These are phyloP conservation scores for Therioaphis trifolii DNA, from an alignment of 2,888 invertebrate genomes.

Conservation along the genomic window DNA sequence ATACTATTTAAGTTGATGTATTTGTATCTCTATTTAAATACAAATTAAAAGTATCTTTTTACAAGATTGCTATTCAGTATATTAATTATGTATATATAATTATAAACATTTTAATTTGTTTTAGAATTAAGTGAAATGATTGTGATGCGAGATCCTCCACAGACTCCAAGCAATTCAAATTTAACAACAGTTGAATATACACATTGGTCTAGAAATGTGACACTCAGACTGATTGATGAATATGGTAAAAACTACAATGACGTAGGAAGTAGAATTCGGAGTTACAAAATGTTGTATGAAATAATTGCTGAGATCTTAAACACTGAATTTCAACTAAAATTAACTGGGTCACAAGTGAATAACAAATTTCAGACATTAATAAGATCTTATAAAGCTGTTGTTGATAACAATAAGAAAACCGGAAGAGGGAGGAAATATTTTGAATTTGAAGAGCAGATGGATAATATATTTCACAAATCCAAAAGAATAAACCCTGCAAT, in stretches of 20 bases:
- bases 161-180: slow-evolving; percentile 1
- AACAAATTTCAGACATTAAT: slow-evolving; percentile 32
- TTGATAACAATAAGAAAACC: slow-evolving; percentile 24
- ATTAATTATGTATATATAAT: slow-evolving; percentile 10
- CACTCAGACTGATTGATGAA: slow-evolving; percentile 23
- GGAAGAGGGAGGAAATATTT: slow-evolving; percentile 18
- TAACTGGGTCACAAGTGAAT: slow-evolving; percentile 40
- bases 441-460: slow-evolving; percentile 20
- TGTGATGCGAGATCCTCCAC: slow-evolving; percentile 15
- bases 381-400: slow-evolving; percentile 17
- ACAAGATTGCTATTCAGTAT: neutral
- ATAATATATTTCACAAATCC: slow-evolving; percentile 17
- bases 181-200: slow-evolving; percentile 12
- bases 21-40: no score
- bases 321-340: slow-evolving; percentile 32
- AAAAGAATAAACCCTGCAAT: slow-evolving; percentile 22
- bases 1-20: no score
- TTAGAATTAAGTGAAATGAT: slow-evolving; percentile 40
- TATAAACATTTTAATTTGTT: slow-evolving; percentile 31
- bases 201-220: slow-evolving; percentile 44
- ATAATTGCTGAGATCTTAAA: slow-evolving; percentile 25
- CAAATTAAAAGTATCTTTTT: no score
- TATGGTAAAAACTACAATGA: slow-evolving; percentile 17
- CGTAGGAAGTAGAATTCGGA: slow-evolving; percentile 9
- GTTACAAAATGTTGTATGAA: slow-evolving; percentile 27